Evolutionary conservation across 2,888 invertebrate species (phyloP).

Genomic region (Thecocarcelia acutangulata): DNA sequence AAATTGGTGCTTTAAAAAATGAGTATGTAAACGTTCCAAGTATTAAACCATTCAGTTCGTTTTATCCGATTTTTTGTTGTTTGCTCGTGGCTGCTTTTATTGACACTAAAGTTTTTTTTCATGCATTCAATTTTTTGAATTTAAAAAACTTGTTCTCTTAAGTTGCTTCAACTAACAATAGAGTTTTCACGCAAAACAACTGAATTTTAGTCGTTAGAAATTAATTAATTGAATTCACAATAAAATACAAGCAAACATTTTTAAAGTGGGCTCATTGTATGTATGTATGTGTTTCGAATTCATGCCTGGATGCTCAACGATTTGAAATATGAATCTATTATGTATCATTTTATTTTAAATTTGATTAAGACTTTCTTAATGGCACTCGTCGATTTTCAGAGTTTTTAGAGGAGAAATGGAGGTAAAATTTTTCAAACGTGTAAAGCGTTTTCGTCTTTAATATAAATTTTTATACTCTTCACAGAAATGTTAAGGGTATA

Average conservation of each 20-base stretch:
- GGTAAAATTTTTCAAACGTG: no score
- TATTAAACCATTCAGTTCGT: constrained; percentile 10
- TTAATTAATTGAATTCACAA: neutral
- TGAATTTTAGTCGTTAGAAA: constrained; percentile 26
- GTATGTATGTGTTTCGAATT: no score
- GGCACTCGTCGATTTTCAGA: no score
- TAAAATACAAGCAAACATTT: neutral
- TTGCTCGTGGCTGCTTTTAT: constrained; percentile 36
- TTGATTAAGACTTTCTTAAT: no score
- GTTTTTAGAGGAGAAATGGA: no score
- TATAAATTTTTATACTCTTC: no score
- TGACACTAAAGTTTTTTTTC: constrained; percentile 54
- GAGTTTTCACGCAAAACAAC: constrained; percentile 20
- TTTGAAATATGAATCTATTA: no score
- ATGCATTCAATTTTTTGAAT: constrained; percentile 17
- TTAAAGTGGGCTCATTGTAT: no score
- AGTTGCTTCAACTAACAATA: constrained; percentile 26
- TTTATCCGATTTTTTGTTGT: constrained; percentile 27
- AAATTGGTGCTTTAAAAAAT: neutral
- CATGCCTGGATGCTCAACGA: no score
- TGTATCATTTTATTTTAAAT: no score
- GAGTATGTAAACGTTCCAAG: constrained; percentile 16
- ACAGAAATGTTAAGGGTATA: no score
- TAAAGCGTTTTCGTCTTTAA: no score
- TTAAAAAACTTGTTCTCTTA: constrained; percentile 20